Evolutionary conservation across 2,888 invertebrate genomes (phyloP), one percentile per base, ranked within the genome.

Genomic region (Latrodectus hesperus): DNA sequence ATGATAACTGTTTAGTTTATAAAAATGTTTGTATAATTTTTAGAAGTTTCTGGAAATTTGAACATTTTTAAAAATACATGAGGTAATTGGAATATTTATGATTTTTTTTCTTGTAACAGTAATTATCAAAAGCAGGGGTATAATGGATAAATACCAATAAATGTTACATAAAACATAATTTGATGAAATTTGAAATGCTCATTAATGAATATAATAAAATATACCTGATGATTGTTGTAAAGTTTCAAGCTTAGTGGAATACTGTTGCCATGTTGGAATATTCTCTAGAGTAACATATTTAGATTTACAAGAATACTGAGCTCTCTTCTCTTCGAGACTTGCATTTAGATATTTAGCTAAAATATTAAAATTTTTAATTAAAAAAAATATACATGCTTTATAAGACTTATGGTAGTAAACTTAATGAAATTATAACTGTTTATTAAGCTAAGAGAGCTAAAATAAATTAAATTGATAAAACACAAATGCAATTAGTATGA

Each of bases 301-400:
- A 10, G 90, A 88, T 14, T 91, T 90, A 89, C 92, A 91, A 76
- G 90, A 90, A 89, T 92, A 92, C 12, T 90, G 68, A 78, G 91
- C 90, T 75, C 92, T 90, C 85, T 91, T 92, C 51, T 92, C 91
- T 17, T 91, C 91, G n/a, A 90, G 12, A 1, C 90, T 26, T 91
- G 92, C 91, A 8, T 89, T 90, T 64, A 91, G 75, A 89, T 90
- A 92, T 52, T 89, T 91, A 53, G 91, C 89, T 88, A n/a, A 38
- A 85, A 55, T 22, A 22, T 38, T 38, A 6, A 38, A 38, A 38
- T 38, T 38, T 38, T 38, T 38, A 38, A 6, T 38, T 6, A 38
- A 38, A 38, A 38, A 6, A 38, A 38, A 1, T 6, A 38, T 38
- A 38, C 38, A 38, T 38, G 4, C 2, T 38, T 38, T 6, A 38